Percentiles rank a stretch among this genome's conserved stretches.
Conservation (phyloP, 2,888 invertebrate species). For the Melangyna quadrimaculata region DNA sequence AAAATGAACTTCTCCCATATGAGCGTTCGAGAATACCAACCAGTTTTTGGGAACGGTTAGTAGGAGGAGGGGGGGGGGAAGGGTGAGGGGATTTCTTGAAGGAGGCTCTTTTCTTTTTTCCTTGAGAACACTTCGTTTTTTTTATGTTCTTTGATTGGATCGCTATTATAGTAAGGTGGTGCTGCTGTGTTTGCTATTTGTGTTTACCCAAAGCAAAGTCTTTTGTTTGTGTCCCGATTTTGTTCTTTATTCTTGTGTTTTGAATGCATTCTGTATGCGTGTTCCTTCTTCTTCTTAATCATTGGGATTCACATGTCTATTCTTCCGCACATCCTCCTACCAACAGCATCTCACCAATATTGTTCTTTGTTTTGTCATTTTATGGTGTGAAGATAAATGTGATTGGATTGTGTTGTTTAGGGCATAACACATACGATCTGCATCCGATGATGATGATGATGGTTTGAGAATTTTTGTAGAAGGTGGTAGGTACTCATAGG, state of each 20-base stretch:
- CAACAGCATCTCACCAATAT: slow-evolving; percentile 25
- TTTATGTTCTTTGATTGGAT: slow-evolving; percentile 61
- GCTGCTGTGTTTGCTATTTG: slow-evolving; percentile 49
- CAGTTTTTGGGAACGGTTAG: no score
- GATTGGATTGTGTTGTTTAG: slow-evolving; percentile 62
- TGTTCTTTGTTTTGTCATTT: slow-evolving; percentile 69
- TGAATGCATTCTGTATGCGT: slow-evolving; percentile 39
- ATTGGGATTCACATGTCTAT: slow-evolving; percentile 10
- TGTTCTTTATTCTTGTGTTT: slow-evolving; percentile 17
- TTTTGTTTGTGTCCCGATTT: slow-evolving; percentile 60
- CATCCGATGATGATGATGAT: background rate
- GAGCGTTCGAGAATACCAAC: background rate
- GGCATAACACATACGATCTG: slow-evolving; percentile 19
- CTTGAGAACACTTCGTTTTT: slow-evolving; percentile 5
- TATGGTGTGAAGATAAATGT: slow-evolving; percentile 66
- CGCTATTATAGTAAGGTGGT: slow-evolving; percentile 61
- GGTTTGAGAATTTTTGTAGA: background rate
- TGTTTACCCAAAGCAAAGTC: slow-evolving; percentile 33
- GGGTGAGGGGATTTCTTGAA: background rate
- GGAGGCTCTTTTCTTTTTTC: slow-evolving; percentile 5
- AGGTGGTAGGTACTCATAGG: background rate
- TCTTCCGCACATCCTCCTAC: background rate
- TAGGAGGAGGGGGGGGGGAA: no score
- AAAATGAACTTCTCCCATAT: slow-evolving; percentile 22
- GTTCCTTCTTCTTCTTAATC: background rate